Evolutionary conservation across 2,888 invertebrate species (phyloP).

Genomic region (Notodonta ziczac): DNA sequence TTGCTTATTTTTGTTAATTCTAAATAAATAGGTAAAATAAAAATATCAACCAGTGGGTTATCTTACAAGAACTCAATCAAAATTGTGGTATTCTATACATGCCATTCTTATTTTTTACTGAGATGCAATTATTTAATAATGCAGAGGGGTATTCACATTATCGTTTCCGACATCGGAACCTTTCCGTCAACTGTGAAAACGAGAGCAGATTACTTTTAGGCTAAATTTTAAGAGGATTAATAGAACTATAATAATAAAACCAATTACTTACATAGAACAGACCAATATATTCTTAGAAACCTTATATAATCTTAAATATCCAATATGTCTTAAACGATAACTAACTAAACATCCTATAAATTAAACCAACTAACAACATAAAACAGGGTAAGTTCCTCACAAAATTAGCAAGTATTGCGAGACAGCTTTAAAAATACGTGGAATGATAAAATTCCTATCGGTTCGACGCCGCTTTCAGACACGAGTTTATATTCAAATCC

Average conservation of each 20-base stretch:
- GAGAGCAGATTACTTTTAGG: too few relatives aligned
- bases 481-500: constrained; percentile 57
- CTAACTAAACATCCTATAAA: constrained; percentile 57
- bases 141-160: too few relatives aligned
- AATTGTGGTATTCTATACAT: too few relatives aligned
- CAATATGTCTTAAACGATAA: constrained; percentile 55
- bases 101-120: too few relatives aligned
- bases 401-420: neutral
- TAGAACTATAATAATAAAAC: too few relatives aligned
- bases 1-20: neutral
- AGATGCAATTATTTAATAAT: too few relatives aligned
- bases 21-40: too few relatives aligned
- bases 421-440: neutral
- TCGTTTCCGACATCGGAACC: too few relatives aligned
- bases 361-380: constrained; percentile 47
- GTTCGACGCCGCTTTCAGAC: constrained; percentile 53
- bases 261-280: constrained; percentile 3
- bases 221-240: too few relatives aligned
- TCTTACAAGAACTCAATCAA: too few relatives aligned
- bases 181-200: too few relatives aligned
- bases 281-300: constrained; percentile 56
- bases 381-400: constrained; percentile 9
- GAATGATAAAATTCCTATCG: constrained; percentile 33
- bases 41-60: too few relatives aligned
- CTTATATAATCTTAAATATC: constrained; percentile 64